phyloP scores from a whole-genome alignment of 2,113 vertebrate genomes.

The Myiopsitta monachus region DNA sequence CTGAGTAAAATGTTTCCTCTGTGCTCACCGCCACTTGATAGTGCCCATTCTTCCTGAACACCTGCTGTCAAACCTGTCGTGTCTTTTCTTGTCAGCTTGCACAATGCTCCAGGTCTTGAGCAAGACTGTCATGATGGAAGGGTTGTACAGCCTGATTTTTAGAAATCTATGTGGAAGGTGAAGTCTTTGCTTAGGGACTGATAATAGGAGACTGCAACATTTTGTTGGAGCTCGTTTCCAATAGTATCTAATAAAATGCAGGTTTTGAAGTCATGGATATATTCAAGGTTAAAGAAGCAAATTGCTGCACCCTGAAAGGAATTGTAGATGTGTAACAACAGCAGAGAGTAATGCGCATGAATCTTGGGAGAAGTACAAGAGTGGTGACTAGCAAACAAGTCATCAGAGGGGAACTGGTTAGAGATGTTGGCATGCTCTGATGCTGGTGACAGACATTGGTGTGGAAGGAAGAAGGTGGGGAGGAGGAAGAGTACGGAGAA shows the following conservation, averaged over 20 bases:
- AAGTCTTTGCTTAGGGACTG: neutral
- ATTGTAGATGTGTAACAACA: neutral
- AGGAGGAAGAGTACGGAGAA: conserved; percentile 26
- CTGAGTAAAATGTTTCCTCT: neutral
- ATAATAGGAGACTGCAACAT: neutral
- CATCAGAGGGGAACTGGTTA: conserved; percentile 36
- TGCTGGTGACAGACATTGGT: neutral
- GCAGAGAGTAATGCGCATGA: conserved; percentile 16
- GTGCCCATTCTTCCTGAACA: conserved; percentile 54
- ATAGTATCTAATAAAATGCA: neutral
- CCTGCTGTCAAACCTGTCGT: conserved; percentile 66
- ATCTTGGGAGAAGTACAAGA: conserved; percentile 45
- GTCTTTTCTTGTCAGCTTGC: conserved; percentile 74
- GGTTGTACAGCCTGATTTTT: conserved; percentile 38
- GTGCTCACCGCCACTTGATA: conserved; percentile 21
- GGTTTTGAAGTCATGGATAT: neutral
- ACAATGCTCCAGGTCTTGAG: conserved; percentile 62
- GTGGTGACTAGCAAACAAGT: conserved; percentile 48
- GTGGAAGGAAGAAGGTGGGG: conserved; percentile 10
- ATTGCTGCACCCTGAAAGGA: neutral
- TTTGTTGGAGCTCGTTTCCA: neutral
- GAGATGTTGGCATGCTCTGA: conserved; percentile 20
- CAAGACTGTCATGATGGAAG: conserved; percentile 51
- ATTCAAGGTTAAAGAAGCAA: neutral
- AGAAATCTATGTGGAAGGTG: neutral